phyloP scores from a whole-genome alignment of 2,888 invertebrate species.

The Rosalia funebris region DNA sequence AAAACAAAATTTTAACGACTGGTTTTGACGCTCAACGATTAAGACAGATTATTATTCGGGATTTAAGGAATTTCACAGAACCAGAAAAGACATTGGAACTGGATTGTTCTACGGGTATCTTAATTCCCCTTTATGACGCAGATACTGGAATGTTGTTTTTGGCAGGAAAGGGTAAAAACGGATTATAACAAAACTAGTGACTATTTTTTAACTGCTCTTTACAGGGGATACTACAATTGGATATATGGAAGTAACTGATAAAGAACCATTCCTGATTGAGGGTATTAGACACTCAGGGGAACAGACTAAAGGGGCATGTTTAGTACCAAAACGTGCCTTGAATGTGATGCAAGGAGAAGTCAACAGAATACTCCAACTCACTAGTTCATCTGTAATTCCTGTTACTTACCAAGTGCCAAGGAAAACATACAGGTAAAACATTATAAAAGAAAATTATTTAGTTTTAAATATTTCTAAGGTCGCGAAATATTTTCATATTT shows the following conservation, averaged over 20 bases:
- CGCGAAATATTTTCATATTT: too few relatives aligned
- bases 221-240: slow-evolving; percentile 87
- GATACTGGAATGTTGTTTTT: slow-evolving; percentile 96
- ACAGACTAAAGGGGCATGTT: slow-evolving; percentile 93
- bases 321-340: slow-evolving; percentile 91
- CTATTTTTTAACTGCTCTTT: slow-evolving; percentile 7
- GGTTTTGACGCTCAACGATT: slow-evolving; percentile 89
- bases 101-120: slow-evolving; percentile 88
- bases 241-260: slow-evolving; percentile 89
- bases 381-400: slow-evolving; percentile 87
- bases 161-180: slow-evolving; percentile 79
- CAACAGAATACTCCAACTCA: slow-evolving; percentile 87
- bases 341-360: slow-evolving; percentile 98
- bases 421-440: slow-evolving; percentile 61
- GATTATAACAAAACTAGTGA: background rate
- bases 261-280: slow-evolving; percentile 89
- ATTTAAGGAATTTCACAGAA: slow-evolving; percentile 81
- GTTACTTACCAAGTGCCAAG: slow-evolving; percentile 84
- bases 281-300: slow-evolving; percentile 90
- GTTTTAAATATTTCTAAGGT: background rate
- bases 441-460: background rate
- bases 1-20: slow-evolving; percentile 84
- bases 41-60: slow-evolving; percentile 89
- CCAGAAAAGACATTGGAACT: slow-evolving; percentile 82
- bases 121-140: slow-evolving; percentile 92